Base-by-base conservation (phyloP, 2,113 vertebrate species). In the Poeciliopsis occidentalis region DNA sequence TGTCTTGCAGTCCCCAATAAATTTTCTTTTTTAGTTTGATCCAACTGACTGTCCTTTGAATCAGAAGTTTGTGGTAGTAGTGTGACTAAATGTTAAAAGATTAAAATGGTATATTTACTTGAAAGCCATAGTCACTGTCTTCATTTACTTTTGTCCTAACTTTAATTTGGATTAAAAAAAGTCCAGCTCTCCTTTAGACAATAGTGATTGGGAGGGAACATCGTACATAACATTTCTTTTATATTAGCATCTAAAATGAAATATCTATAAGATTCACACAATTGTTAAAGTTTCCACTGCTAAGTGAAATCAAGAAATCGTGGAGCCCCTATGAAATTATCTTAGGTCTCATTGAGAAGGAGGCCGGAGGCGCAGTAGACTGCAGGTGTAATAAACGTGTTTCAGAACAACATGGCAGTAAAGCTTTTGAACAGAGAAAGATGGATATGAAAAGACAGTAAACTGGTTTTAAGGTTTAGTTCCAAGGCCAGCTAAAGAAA, bases 181-280 rank as follows among this genome's bases (percentile, higher is more conserved):
- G 76, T 84, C 81, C 60, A 26, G 78, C 69, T 84, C 76, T 78
- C 78, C 83, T 84, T 89, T 62, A 69, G 71, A 76, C 63, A 12
- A 77, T 79, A 85, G 88, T 87, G 90, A 88, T 80, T 12, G 80
- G 86, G 69, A 82, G 27, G 63, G 31, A 72, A 87, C 67, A 87
- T 87, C 84, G 73, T 82, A 87, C 87, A 86, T 83, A 81, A 60
- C 27, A 62, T 68, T 71, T 78, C 69, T 88, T 89, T 73, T 78
- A 85, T 91, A 76, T 86, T 78, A 81, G 37, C 80, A 86, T 83
- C 78, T 76, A 80, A 84, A 86, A 88, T 82, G 75, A 88, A 83
- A 84, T 85, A 71, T 78, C 77, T 80, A 60, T 68, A 67, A 72
- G 17, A 78, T 68, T 78, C 32, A 71, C 64, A 80, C 84, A 66